Evolutionary conservation across 2,797 vertebrate genomes (phyloP).

Genomic region (Lithobates sylvaticus): DNA sequence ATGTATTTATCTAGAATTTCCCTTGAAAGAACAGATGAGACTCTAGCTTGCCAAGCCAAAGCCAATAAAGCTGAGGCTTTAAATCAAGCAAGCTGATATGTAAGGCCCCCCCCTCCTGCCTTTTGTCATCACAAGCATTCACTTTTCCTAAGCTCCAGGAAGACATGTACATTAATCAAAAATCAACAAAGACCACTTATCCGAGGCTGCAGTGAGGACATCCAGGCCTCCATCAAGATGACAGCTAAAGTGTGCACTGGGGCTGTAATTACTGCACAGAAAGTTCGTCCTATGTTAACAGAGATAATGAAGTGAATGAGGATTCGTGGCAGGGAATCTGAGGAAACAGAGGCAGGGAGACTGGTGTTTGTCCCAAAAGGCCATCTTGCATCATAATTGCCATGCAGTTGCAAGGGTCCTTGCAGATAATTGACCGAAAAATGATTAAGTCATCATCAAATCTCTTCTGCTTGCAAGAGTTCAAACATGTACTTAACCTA

Average conservation of each 20-base stretch:
- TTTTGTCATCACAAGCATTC: constrained; percentile 83
- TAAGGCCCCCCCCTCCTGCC: constrained; percentile 73
- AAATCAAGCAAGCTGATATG: constrained; percentile 80
- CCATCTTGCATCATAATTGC: constrained; percentile 89
- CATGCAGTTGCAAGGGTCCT: constrained; percentile 86
- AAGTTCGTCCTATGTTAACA: constrained; percentile 85
- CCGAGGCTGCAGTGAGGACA: constrained; percentile 80
- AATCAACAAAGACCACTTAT: constrained; percentile 87
- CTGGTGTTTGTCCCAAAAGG: constrained; percentile 87
- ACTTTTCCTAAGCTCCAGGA: constrained; percentile 77
- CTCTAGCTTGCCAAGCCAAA: constrained; percentile 82
- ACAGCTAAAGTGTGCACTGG: constrained; percentile 82
- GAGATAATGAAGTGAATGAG: constrained; percentile 87
- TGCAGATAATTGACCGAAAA: constrained; percentile 99
- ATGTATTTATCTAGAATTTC: constrained; percentile 49
- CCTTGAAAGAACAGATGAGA: constrained; percentile 77
- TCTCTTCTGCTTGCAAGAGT: constrained; percentile 95
- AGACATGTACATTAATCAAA: constrained; percentile 84
- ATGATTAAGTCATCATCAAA: constrained; percentile 99
- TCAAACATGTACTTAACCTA: constrained; percentile 99
- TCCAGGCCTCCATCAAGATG: constrained; percentile 82
- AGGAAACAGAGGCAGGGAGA: constrained; percentile 85
- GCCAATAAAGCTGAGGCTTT: constrained; percentile 85
- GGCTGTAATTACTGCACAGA: constrained; percentile 85
- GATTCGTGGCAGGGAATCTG: constrained; percentile 86